These are phyloP conservation scores for Deroplatys truncata DNA, from an alignment of 2,888 invertebrate genomes.

Conservation along the genomic window DNA sequence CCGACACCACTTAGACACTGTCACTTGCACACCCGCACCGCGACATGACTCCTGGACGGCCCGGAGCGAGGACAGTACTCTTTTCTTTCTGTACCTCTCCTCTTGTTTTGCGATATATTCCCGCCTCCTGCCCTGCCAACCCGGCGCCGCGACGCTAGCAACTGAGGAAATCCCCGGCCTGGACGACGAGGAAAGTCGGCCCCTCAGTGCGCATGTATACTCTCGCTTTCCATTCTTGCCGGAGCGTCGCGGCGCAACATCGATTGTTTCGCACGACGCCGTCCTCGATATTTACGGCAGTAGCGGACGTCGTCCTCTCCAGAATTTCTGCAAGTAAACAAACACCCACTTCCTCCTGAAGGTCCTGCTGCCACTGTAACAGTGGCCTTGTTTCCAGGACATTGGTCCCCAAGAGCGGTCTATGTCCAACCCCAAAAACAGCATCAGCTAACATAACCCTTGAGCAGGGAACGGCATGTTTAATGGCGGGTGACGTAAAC, in stretches of 20 bases:
- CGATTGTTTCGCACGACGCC: neutral
- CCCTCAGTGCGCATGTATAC: neutral
- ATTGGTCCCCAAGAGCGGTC: neutral
- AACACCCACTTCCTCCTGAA: neutral
- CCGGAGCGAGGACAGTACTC: neutral
- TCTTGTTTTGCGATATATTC: too few species aligned
- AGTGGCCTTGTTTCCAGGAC: neutral
- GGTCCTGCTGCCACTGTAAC: neutral
- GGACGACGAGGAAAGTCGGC: neutral
- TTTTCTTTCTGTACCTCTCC: neutral
- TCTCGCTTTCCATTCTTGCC: neutral
- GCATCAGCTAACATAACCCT: too few species aligned
- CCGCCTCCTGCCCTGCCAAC: neutral
- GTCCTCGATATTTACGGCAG: neutral
- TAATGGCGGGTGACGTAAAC: too few species aligned
- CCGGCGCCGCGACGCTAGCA: neutral
- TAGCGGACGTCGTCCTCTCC: neutral
- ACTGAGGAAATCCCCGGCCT: neutral
- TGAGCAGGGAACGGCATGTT: too few species aligned
- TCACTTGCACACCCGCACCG: neutral
- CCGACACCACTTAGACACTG: neutral
- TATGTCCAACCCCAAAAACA: too few species aligned
- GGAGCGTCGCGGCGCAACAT: neutral
- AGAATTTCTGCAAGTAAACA: slow-evolving; percentile 2
- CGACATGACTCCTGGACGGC: too few species aligned